These are phyloP conservation scores for Spisula subtruncata DNA, from an alignment of 2,888 invertebrate species.

Conservation along the genomic window DNA sequence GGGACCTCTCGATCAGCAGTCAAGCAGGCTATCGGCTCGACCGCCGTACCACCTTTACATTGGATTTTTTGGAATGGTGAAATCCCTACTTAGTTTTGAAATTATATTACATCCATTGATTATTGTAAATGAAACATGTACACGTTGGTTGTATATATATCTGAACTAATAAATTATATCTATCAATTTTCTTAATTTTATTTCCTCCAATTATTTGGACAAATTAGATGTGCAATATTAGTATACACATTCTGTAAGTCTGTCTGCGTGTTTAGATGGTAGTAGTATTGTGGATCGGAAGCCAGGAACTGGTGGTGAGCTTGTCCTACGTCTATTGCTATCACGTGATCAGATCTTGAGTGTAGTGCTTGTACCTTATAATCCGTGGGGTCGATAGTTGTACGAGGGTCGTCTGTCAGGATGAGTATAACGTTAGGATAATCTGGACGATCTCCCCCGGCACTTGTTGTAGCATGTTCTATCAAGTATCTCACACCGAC, in stretches of 20 bases:
- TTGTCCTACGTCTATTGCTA: not conserved
- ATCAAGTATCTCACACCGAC: not conserved
- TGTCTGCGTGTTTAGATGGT: not conserved
- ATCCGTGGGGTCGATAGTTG: no score
- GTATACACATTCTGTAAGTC: not conserved
- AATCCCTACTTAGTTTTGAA: no score
- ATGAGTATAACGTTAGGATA: conserved; percentile 4
- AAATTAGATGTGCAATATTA: not conserved
- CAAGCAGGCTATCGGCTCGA: no score
- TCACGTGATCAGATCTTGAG: not conserved
- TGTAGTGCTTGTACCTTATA: not conserved
- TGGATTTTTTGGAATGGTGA: no score
- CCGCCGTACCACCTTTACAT: no score
- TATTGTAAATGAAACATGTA: no score
- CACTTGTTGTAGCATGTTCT: not conserved
- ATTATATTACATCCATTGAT: no score
- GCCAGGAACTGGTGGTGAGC: not conserved
- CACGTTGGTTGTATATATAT: no score
- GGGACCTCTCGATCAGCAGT: no score
- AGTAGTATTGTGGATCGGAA: not conserved
- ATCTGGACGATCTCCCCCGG: conserved; percentile 27
- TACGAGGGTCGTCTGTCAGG: not conserved
- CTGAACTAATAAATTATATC: no score
- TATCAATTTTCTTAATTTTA: no score
- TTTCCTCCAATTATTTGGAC: not conserved